Base-by-base conservation (phyloP, 2,113 vertebrate species). In the Alethe castanea region DNA sequence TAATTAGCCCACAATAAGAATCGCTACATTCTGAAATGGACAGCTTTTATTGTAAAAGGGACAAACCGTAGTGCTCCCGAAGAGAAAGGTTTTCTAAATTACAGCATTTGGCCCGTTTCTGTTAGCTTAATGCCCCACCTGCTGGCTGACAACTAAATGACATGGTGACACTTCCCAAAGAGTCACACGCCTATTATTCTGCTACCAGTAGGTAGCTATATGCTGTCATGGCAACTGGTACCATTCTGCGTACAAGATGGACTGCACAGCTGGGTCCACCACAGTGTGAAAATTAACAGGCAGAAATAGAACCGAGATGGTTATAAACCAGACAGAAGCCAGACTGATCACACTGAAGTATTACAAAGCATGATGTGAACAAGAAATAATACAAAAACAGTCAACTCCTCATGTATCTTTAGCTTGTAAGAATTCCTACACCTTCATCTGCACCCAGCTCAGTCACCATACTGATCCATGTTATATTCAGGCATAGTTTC, bases 101-200 rank as follows among this genome's bases (percentile, higher is more conserved):
- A n/a, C 24, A 48, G 1, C 4, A 40, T 78, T 70, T 36, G 38
- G 35, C 33, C 53, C 45, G 59, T 5, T 96, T 96, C 95, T 94
- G 88, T 97, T 96, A 92, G 90, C 90, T 95, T 96, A 88, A 97
- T 29, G 60, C 96, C 76, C 97, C 97, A 97, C 92, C 97, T 97
- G 93, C 97, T 95, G 96, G 96, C 83, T 89, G 72, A 77, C 4
- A 33, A 64, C 87, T 92, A 92, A 56, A 88, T 88, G 90, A 71
- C 96, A 94, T 10, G 29, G 69, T 82, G 44, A 80, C 74, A 64
- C 44, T 45, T 60, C 19, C 10, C 33, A 61, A 66, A 56, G 90
- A 47, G 71, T 64, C 62, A 76, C 60, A 44, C 2, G 50, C 57
- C 90, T 71, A 74, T 92, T 94, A 80, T 72, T 88, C 60, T 90